Percentiles rank a stretch among this genome's conserved stretches.
Evolutionary conservation across 2,113 vertebrate species (phyloP).

Genomic region (Geococcyx californianus): DNA sequence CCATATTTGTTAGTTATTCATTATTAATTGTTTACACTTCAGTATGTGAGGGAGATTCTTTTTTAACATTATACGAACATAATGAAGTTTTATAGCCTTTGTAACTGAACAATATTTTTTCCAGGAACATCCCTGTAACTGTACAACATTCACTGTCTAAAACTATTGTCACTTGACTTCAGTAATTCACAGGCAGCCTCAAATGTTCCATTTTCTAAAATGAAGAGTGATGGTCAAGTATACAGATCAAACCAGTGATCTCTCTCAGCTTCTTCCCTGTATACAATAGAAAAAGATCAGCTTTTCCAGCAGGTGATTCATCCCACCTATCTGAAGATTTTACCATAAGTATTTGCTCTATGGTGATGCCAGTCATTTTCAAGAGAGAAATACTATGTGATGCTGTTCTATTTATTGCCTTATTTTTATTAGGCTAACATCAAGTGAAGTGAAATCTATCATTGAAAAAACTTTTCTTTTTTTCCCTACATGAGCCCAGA

Average conservation of each 20-base stretch:
- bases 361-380: not conserved
- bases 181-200: not conserved
- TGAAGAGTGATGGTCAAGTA: not conserved
- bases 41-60: not conserved
- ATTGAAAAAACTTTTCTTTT: not conserved
- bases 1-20: not conserved
- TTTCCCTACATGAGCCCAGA: not conserved
- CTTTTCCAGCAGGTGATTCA: not conserved
- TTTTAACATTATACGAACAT: not conserved
- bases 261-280: not conserved
- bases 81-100: not conserved
- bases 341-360: not conserved
- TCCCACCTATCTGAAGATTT: not conserved
- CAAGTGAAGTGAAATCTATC: not conserved
- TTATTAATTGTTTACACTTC: not conserved
- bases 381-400: accelerated
- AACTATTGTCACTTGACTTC: not conserved
- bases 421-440: not conserved
- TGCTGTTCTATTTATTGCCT: not conserved
- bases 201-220: not conserved
- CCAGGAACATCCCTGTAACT: not conserved
- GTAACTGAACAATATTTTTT: not conserved
- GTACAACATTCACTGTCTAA: not conserved
- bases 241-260: not conserved
- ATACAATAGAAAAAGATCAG: not conserved